Evolutionary conservation across 1,140 invertebrate genomes (phyloP).

Genomic region (Vanessa atalanta): DNA sequence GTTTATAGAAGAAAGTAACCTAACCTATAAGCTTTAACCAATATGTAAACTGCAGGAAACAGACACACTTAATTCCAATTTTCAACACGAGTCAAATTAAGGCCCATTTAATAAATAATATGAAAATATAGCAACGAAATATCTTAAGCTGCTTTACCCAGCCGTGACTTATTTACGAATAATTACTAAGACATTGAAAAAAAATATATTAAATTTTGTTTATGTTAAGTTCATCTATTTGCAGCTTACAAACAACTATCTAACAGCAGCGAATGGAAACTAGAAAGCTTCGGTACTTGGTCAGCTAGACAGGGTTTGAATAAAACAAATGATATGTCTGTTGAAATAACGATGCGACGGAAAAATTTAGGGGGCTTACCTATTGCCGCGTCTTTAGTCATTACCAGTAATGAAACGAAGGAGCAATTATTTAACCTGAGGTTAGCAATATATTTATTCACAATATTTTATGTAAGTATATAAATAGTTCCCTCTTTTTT

Average conservation of each 20-base stretch:
- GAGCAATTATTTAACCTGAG: slow-evolving; percentile 41
- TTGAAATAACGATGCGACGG: slow-evolving; percentile 45
- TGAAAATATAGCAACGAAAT: too few relatives aligned
- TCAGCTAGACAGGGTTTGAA: slow-evolving; percentile 36
- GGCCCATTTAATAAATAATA: too few relatives aligned
- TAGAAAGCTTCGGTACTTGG: slow-evolving; percentile 54
- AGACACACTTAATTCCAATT: too few relatives aligned
- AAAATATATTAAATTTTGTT: too few relatives aligned
- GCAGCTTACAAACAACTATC: slow-evolving; percentile 53
- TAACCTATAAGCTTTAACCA: too few relatives aligned
- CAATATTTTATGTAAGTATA: not conserved
- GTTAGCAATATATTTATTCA: slow-evolving; percentile 18
- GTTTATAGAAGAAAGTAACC: too few relatives aligned
- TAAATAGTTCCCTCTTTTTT: not conserved
- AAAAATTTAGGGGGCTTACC: slow-evolving; percentile 47
- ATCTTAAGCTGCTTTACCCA: too few relatives aligned
- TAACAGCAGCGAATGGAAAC: slow-evolving; percentile 38
- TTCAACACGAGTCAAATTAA: too few relatives aligned
- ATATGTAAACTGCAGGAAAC: too few relatives aligned
- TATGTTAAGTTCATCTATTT: slow-evolving; percentile 24
- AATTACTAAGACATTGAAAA: too few relatives aligned
- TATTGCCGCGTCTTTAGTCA: slow-evolving; percentile 47
- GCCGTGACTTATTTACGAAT: too few relatives aligned
- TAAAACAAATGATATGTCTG: slow-evolving; percentile 35
- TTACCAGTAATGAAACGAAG: slow-evolving; percentile 45